Base-by-base conservation (phyloP, 2,888 invertebrate species). In the Epinotia ramella region DNA sequence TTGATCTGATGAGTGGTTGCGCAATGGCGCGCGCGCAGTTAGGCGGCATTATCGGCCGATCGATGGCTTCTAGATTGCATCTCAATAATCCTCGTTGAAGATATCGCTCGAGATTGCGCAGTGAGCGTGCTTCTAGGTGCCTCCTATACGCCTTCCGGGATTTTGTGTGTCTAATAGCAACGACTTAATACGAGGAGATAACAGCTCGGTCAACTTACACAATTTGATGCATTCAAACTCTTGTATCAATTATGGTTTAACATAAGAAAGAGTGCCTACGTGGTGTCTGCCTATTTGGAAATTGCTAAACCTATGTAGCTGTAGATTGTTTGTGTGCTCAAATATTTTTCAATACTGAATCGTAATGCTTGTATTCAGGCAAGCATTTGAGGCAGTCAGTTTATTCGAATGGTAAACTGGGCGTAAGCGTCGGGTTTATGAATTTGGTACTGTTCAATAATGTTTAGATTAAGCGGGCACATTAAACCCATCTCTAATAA, bases 1-100 rank as follows among this genome's bases (percentile, higher is more conserved):
- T 86, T 84, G 87, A 89, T 89, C 88, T 90, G 91, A 94, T 92
- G 92, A 90, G 88, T 86, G 87, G 91, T 91, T 92, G 91, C 85
- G 89, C 88, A 88, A 89, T 83, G 87, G 89, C 86, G 86, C 86
- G 85, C 86, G 88, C 88, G 91, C 88, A 88, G 92, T 92, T 91
- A 90, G 87, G 89, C 88, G 89, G 87, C 91, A 93, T 94, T 94
- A 93, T 92, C 89, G 87, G 84, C 80, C 89, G 90, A 92, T 91
- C 91, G 89, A 91, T 92, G 84, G 92, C 89, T 91, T 86, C 91
- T 90, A 92, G 94, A 94, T 93, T 92, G 91, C 91, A 92, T 92
- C 93, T 93, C 93, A 92, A 92, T 93, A 92, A 92, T 89, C 88
- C 87, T 86, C 88, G 90, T 87, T 87, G 85, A 85, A 89, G 90